These are phyloP conservation scores for Tenthredo amoena DNA, from an alignment of 2,888 invertebrate genomes.

Conservation along the genomic window DNA sequence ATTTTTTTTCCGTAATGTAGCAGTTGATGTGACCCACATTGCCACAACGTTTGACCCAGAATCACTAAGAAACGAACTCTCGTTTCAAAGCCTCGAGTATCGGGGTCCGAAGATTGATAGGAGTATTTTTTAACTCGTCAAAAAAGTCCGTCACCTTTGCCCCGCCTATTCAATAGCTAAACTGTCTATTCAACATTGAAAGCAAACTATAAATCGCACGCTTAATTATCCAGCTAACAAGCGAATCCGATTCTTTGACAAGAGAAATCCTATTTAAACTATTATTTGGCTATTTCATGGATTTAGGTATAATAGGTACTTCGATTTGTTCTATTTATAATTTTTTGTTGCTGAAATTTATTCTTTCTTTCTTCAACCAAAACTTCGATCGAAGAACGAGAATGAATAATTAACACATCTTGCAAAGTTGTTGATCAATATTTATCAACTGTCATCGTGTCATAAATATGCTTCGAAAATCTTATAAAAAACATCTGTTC, in stretches of 20 bases:
- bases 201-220: slow-evolving; percentile 5
- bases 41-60: slow-evolving; percentile 41
- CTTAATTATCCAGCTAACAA: background rate
- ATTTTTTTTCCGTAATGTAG: slow-evolving; percentile 37
- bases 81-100: background rate
- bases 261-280: background rate
- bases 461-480: no score
- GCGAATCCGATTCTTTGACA: background rate
- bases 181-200: background rate
- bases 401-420: background rate
- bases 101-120: background rate
- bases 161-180: background rate
- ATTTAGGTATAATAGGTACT: background rate
- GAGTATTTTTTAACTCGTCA: background rate
- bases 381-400: background rate
- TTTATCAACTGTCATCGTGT: no score
- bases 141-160: slow-evolving; percentile 3
- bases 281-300: background rate
- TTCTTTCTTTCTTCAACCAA: no score
- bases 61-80: slow-evolving; percentile 35
- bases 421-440: background rate
- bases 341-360: background rate
- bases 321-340: background rate
- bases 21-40: slow-evolving; percentile 41
- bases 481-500: no score